Percentiles rank a stretch among this genome's conserved stretches.
Conservation (phyloP, 2,797 vertebrate genomes). For the Crocodylus rhombifer region DNA sequence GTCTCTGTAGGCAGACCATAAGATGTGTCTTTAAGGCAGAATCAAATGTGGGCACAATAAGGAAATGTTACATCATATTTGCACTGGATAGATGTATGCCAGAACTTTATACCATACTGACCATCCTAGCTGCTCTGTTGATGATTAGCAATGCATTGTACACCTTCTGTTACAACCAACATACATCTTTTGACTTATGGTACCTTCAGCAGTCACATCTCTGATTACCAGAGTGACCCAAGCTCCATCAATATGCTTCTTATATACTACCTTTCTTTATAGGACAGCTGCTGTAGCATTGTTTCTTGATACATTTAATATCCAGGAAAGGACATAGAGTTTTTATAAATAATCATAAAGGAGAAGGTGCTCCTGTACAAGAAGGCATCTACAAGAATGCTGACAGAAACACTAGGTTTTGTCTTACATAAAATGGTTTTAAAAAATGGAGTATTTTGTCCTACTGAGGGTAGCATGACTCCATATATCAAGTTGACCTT, state of each 20-base stretch:
- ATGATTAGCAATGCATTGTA: background rate
- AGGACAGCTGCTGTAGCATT: background rate
- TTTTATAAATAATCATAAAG: background rate
- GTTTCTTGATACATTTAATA: background rate
- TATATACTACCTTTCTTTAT: background rate
- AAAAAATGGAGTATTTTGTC: background rate
- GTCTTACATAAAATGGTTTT: background rate
- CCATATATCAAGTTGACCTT: background rate
- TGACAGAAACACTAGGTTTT: background rate
- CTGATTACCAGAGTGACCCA: background rate
- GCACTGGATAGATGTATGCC: background rate
- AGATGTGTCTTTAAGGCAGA: background rate
- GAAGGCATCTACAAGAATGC: background rate
- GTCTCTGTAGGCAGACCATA: background rate
- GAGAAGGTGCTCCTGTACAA: background rate
- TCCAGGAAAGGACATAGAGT: background rate
- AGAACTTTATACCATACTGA: background rate
- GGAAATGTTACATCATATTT: background rate
- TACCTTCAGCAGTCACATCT: background rate
- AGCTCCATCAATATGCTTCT: background rate
- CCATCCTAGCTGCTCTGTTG: background rate
- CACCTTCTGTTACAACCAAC: background rate
- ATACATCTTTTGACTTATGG: background rate
- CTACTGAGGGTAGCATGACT: background rate
- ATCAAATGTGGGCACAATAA: background rate